Evolutionary conservation across 2,888 invertebrate genomes (phyloP), one percentile per base, ranked within the genome.

Genomic region (Hypomecis atomaria): DNA sequence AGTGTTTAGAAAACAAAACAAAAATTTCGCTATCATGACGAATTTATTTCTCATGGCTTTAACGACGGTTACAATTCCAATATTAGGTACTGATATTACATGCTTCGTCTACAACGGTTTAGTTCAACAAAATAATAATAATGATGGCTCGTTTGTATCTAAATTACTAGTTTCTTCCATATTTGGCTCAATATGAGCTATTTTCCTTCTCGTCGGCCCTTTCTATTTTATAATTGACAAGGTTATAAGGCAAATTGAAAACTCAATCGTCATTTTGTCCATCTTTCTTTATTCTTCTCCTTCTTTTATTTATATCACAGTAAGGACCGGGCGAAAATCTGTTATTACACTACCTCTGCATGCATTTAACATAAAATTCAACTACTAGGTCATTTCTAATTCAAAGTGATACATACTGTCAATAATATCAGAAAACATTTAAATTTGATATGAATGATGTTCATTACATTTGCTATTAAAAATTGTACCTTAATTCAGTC

Each of bases 171-270:
- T 85, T 86, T 85, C 85, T 78, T 83, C 86, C 85, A 87, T 88
- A 87, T 88, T 86, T 79, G 83, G 90, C 92, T 92, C 92, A 91
- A 92, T 91, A 91, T 92, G 92, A 92, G 92, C 92, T 86, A 91
- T 88, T 79, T 82, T 82, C 82, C 87, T 90, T 89, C 84, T 89
- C 91, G 82, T 82, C 85, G 86, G 88, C 81, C 90, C 87, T 84
- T 85, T 82, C 82, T 77, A 74, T 77, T 82, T 45, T 52, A 66
- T 56, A 85, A 87, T 87, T 84, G 84, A 88, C 83, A 84, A 88
- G 84, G 87, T 84, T 73, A 71, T 75, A 82, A 84, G 82, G 81
- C 82, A 79, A 81, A 85, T 83, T 78, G 73, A 83, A 85, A 84
- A 86, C 77, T 80, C 78, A 81, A 80, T 75, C 75, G 69, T 74